A percentile compares a stretch with the other conserved stretches of the same genome.
Conservation (phyloP, 2,113 vertebrate species). For the Eublepharis macularius region DNA sequence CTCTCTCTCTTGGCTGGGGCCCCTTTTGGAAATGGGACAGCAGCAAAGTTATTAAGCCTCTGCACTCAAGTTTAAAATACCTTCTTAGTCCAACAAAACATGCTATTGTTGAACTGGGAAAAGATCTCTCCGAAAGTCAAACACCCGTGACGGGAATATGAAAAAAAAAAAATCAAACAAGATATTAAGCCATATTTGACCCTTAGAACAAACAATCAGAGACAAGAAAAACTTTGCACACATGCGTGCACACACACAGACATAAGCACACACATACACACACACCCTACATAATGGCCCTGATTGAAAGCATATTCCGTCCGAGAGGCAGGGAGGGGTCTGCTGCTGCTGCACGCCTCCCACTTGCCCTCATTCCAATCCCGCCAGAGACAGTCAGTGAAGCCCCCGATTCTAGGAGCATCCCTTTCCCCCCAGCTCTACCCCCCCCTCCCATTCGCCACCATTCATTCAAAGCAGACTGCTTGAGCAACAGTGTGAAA, state of each 20-base stretch:
- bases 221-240: conserved; percentile 59
- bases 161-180: conserved; percentile 43
- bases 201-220: conserved; percentile 68
- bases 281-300: conserved; percentile 40
- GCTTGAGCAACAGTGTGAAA: conserved; percentile 42
- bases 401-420: background rate
- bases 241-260: background rate
- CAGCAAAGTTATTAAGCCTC: conserved; percentile 60
- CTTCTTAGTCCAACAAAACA: conserved; percentile 60
- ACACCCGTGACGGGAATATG: conserved; percentile 60
- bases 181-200: conserved; percentile 70
- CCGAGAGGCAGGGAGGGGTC: conserved; percentile 58
- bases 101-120: conserved; percentile 64
- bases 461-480: background rate
- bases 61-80: conserved; percentile 59
- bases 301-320: conserved; percentile 72
- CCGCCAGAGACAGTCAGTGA: conserved; percentile 33
- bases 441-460: background rate
- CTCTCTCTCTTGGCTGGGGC: conserved; percentile 21
- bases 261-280: conserved; percentile 44
- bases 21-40: conserved; percentile 58
- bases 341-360: conserved; percentile 60
- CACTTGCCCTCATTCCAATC: conserved; percentile 44
- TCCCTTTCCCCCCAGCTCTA: background rate
- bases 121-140: conserved; percentile 69